Conservation (phyloP, 2,888 invertebrate species). For the Dione vanillae region DNA sequence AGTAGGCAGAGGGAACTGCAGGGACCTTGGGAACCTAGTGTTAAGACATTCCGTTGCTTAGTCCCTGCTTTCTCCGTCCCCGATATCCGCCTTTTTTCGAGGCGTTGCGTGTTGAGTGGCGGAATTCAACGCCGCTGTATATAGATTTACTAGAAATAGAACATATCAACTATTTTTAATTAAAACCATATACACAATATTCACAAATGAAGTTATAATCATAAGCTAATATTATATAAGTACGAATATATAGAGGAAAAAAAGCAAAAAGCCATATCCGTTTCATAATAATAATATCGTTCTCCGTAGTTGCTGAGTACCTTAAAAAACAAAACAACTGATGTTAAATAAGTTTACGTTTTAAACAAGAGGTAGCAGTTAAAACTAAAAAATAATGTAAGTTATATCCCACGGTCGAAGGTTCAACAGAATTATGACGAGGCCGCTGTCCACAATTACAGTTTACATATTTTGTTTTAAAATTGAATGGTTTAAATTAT, state of each 20-base stretch:
- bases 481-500: neutral
- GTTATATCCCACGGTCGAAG: constrained; percentile 9
- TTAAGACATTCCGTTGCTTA: too few relatives aligned
- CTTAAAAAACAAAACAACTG: neutral
- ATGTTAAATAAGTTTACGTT: neutral
- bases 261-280: neutral
- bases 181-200: neutral
- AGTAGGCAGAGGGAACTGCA: too few relatives aligned
- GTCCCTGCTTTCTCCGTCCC: too few relatives aligned
- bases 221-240: neutral
- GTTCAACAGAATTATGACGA: neutral
- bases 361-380: constrained; percentile 1
- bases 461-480: neutral
- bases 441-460: neutral
- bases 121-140: too few relatives aligned
- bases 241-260: neutral
- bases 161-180: too few relatives aligned
- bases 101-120: too few relatives aligned
- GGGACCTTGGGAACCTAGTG: too few relatives aligned
- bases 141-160: too few relatives aligned
- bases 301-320: neutral
- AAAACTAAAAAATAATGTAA: constrained; percentile 5
- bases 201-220: neutral
- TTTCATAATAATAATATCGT: neutral
- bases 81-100: too few relatives aligned